Conservation (phyloP, 2,888 invertebrate genomes). For the Linnaemya vulpina region DNA sequence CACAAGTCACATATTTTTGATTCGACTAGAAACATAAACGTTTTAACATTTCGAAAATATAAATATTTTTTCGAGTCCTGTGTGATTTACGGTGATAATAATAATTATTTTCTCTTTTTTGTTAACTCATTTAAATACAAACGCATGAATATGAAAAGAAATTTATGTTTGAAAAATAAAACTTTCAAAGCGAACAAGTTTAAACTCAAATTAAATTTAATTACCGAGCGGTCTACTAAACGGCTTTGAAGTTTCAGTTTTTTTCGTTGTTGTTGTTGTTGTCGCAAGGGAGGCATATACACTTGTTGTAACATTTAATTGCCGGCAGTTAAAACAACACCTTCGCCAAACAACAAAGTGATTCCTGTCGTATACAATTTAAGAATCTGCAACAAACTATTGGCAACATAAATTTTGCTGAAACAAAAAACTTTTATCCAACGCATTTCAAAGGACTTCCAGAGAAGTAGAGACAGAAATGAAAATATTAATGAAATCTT, state of each 20-base stretch:
- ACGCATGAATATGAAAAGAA: neutral
- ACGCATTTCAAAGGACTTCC: conserved; percentile 67
- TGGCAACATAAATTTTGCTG: conserved; percentile 37
- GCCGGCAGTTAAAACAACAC: conserved; percentile 60
- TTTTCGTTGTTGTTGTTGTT: conserved; percentile 23
- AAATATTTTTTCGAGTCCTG: neutral
- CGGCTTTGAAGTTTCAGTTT: conserved; percentile 54
- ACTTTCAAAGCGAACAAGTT: conserved; percentile 38
- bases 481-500: conserved; percentile 51
- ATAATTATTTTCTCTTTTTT: conserved; percentile 26
- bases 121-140: conserved; percentile 26
- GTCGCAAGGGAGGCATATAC: conserved; percentile 37
- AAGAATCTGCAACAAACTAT: conserved; percentile 60
- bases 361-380: neutral
- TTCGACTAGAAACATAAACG: no score
- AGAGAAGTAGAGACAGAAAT: conserved; percentile 57
- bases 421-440: neutral
- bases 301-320: conserved; percentile 63
- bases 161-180: conserved; percentile 32
- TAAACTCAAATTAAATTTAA: conserved; percentile 65
- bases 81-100: conserved; percentile 23
- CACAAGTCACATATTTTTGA: no score
- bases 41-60: neutral
- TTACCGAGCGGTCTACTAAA: conserved; percentile 57
- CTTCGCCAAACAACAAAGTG: conserved; percentile 65